Base-by-base conservation (phyloP, 2,113 vertebrate genomes). In the Apeltes quadracus region DNA sequence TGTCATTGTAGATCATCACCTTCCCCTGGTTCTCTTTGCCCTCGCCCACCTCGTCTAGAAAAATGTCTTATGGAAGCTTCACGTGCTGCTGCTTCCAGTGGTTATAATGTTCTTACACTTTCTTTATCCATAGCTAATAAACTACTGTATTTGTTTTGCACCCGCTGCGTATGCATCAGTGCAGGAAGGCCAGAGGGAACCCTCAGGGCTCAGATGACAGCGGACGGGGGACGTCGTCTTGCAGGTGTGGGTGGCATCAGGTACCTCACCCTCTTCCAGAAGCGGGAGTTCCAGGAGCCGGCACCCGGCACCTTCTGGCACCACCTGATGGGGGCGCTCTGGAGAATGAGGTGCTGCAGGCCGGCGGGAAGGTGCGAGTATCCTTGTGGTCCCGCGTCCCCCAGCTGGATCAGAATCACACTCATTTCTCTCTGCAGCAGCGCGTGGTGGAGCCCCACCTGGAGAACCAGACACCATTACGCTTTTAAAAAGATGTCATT, bases 191-290 rank as follows among this genome's bases (percentile, higher is more conserved):
- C n/a, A 7, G 50, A 18, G 2, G 2, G 10, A 20, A 32, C 13
- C 25, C 38, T 1, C 18, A 5, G 4, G 1, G 7, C 34, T 85
- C 39, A 87, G 4, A 85, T 2, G 1, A 74, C 4, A 6, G 5
- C 14, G 15, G 69, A 25, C 3, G 14, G 22, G 38, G 0, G 7
- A 38, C 4, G 4, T 27, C 46, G 61, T 13, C 6, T 69, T 6
- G 76, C 64, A 0, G 88, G 84, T 2, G 0, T 79, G 1, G 72
- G 75, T 2, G 95, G 96, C 95, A 98, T 97, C 57, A 71, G 91
- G 56, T 95, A 97, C 27, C 95, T 90, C 15, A 98, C 94, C 22
- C 83, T 93, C 80, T 97, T 97, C 96, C 96, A 97, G 79, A 97
- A 97, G 56, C 64, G 88, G 1, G 91, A 93, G 67, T 87, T 92